Base-by-base conservation (phyloP, 1,140 invertebrate species). In the Brachionus plicatilis region DNA sequence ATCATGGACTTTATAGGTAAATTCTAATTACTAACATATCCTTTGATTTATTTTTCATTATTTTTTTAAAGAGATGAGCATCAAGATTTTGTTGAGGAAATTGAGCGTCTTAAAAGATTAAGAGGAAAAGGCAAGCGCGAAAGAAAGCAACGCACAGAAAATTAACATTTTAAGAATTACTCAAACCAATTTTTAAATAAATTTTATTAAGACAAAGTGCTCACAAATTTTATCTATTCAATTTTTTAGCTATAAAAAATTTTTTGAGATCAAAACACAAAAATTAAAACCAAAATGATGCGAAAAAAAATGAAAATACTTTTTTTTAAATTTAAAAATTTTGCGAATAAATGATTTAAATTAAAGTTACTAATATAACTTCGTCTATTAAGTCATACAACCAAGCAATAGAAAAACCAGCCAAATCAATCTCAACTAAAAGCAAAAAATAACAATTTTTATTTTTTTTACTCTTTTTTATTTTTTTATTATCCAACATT, bases 1-100 rank as follows among this genome's bases (percentile, higher is more conserved):
- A 65, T 20, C 79, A 82, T 68, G 79, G 79, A n/a, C 53, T 82
- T n/a, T 82, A 37, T 47, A 24, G 79, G 79, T 82, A 60, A 76
- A n/a, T 60, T 80, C 41, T 3, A n/a, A 20, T 72, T 60, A 7
- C 1, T 45, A 5, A 45, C 27, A 20, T 12, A 47, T 60, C 0
- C 9, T 45, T 47, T 8, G 9, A 82, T 65, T 82, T 37, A 3
- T 65, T 14, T 24, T 24, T 47, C 4, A 65, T 65, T 82, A 65
- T 45, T 82, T 14, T 20, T 53, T 29, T 53, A 60, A n/a, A 82
- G 79, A 11, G 79, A 82, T 47, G 79, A 82, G 27, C 27, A 82
- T 47, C 79, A 24, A 27, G 79, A 82, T 41, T 82, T 82, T 82
- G 12, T 43, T 12, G 79, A 82, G 45, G 79, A 82, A 82, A 82